A percentile compares a stretch with the other conserved stretches of the same genome.
phyloP scores from a whole-genome alignment of 2,797 vertebrate species.

The Aselliscus stoliczkanus region DNA sequence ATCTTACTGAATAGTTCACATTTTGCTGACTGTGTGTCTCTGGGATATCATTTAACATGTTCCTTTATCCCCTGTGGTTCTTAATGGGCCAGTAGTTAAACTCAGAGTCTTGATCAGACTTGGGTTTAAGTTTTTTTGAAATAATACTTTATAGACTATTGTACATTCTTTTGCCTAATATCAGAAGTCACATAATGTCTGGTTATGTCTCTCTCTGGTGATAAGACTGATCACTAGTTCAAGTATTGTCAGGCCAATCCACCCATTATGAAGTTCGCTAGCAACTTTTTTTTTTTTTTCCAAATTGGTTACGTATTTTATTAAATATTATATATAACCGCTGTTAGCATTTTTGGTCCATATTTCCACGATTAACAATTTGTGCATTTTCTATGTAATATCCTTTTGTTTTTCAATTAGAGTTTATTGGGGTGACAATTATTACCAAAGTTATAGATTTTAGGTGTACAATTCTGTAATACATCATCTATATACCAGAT shows the following conservation, averaged over 20 bases:
- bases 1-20: not conserved
- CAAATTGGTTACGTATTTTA: too few species aligned
- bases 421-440: too few species aligned
- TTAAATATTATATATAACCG: too few species aligned
- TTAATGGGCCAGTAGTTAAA: not conserved
- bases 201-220: not conserved
- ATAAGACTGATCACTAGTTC: not conserved
- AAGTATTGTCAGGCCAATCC: not conserved
- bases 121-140: slow-evolving; percentile 3
- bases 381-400: too few species aligned
- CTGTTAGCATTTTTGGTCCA: too few species aligned
- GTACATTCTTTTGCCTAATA: not conserved
- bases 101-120: not conserved
- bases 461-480: too few species aligned
- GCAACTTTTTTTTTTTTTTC: not conserved
- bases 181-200: not conserved
- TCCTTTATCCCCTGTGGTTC: not conserved
- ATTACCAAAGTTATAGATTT: too few species aligned
- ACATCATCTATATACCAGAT: too few species aligned
- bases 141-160: not conserved
- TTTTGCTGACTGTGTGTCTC: not conserved
- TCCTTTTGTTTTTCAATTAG: too few species aligned
- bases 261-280: not conserved
- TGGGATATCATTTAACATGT: not conserved
- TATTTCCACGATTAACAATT: too few species aligned